Evolutionary conservation across 2,888 invertebrate genomes (phyloP).

Genomic region (Yponomeuta cagnagella): DNA sequence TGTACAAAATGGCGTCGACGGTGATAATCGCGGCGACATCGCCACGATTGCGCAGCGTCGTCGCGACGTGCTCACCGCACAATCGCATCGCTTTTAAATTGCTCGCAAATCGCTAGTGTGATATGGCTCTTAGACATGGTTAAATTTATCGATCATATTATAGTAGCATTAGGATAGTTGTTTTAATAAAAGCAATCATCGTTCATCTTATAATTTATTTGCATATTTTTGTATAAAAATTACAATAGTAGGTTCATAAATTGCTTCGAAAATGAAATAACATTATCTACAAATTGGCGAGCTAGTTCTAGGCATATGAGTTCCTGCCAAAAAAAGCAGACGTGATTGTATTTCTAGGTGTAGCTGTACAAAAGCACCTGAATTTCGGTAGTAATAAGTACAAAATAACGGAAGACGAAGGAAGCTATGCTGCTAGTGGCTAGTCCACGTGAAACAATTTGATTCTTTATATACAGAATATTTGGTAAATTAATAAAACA

Average conservation of each 20-base stretch:
- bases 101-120: no score
- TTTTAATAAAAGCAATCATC: neutral
- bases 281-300: constrained; percentile 62
- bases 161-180: neutral
- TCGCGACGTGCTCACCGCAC: no score
- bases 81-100: no score
- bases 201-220: constrained; percentile 57
- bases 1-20: no score
- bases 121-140: no score
- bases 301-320: constrained; percentile 41
- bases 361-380: constrained; percentile 51
- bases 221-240: constrained; percentile 73
- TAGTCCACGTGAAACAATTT: constrained; percentile 46
- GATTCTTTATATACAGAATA: constrained; percentile 43
- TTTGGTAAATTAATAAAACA: constrained; percentile 63
- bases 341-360: constrained; percentile 24
- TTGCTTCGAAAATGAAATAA: constrained; percentile 56
- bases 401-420: constrained; percentile 65
- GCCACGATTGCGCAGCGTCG: no score
- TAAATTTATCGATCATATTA: no score
- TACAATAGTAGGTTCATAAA: constrained; percentile 67
- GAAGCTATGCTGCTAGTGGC: constrained; percentile 55
- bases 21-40: no score
- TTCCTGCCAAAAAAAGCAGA: constrained; percentile 23
- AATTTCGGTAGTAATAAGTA: constrained; percentile 50